Conservation (phyloP, 2,888 invertebrate species). For the Phaonia tiefii region DNA sequence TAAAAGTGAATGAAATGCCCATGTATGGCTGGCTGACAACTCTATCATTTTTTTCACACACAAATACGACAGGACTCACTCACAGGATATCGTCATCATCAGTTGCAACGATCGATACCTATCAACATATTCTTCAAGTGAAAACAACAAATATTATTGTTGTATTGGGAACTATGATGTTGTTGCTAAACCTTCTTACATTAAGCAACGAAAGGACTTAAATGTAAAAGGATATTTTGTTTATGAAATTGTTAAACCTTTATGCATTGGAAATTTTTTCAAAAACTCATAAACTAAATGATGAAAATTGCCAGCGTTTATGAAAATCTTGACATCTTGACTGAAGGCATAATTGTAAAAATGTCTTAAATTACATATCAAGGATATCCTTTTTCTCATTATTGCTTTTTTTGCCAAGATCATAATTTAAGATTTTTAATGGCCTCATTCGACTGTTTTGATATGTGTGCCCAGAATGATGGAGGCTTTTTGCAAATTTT, state of each 20-base stretch:
- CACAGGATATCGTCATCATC: background rate
- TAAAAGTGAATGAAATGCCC: background rate
- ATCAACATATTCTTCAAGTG: constrained; percentile 46
- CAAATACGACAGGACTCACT: constrained; percentile 38
- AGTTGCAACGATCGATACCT: constrained; percentile 52
- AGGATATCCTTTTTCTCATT: too few relatives aligned
- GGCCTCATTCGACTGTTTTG: constrained; percentile 21
- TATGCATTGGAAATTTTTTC: background rate
- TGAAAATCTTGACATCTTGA: constrained; percentile 35
- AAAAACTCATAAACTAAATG: constrained; percentile 24
- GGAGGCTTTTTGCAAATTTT: too few relatives aligned
- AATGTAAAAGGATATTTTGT: constrained; percentile 53
- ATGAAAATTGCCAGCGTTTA: constrained; percentile 32
- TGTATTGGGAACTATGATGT: constrained; percentile 24
- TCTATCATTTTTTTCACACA: constrained; percentile 67
- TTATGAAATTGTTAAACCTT: constrained; percentile 5
- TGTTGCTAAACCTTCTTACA: constrained; percentile 14
- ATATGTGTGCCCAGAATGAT: constrained; percentile 8
- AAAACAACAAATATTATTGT: too few relatives aligned
- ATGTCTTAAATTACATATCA: constrained; percentile 44
- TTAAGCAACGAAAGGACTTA: too few relatives aligned
- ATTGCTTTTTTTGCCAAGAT: background rate
- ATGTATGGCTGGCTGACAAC: constrained; percentile 47
- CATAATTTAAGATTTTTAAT: constrained; percentile 13
- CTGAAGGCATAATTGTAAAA: constrained; percentile 9